Evolutionary conservation across 2,797 vertebrate genomes (phyloP).

Genomic region (Anas acuta): DNA sequence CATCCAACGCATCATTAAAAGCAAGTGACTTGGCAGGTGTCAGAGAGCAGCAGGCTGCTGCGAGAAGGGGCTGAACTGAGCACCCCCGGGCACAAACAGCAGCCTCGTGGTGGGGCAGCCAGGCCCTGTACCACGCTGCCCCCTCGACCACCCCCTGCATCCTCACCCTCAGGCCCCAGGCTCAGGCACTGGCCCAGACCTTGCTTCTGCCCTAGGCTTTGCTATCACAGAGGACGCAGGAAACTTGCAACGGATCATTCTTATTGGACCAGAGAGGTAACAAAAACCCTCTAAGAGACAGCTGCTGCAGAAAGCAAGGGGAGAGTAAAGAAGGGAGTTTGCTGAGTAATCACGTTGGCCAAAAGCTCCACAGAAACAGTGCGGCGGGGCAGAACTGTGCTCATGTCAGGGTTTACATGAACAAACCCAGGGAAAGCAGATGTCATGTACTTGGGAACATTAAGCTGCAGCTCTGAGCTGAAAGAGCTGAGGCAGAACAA

Average conservation of each 20-base stretch:
- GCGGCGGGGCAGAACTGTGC: background rate
- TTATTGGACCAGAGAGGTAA: background rate
- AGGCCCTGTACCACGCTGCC: fast-evolving
- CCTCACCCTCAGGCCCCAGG: background rate
- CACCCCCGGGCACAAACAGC: background rate
- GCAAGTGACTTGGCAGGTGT: background rate
- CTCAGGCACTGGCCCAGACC: background rate
- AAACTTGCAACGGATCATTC: background rate
- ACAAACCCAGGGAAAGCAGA: background rate
- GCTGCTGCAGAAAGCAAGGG: background rate
- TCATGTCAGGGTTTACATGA: fast-evolving
- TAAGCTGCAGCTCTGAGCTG: background rate
- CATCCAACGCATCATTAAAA: background rate
- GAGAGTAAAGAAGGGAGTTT: background rate
- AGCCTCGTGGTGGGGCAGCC: background rate
- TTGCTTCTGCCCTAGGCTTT: background rate
- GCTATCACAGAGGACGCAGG: background rate
- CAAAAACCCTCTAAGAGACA: background rate
- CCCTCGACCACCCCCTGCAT: background rate
- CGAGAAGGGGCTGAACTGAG: background rate
- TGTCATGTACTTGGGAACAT: background rate
- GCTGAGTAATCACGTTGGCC: background rate
- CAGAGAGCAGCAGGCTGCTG: background rate
- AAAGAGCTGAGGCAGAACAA: background rate
- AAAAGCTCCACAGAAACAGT: background rate